phyloP scores from a whole-genome alignment of 1,140 invertebrate genomes.

The Penaeus japonicus region DNA sequence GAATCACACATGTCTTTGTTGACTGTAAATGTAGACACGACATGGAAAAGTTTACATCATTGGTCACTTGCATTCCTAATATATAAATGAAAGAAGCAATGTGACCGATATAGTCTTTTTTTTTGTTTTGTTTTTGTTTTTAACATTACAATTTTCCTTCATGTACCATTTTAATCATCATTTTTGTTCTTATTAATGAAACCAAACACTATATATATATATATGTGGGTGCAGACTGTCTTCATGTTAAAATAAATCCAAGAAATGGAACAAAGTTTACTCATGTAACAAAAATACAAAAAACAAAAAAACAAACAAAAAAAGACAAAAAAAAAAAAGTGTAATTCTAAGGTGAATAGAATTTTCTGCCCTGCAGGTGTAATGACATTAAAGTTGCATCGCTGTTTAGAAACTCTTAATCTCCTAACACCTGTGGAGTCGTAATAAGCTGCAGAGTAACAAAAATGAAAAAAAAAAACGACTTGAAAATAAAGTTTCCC shows the following conservation, averaged over 20 bases:
- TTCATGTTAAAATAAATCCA: conserved; percentile 22
- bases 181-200: conserved; percentile 15
- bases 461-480: conserved; percentile 19
- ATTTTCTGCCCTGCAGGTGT: conserved; percentile 26
- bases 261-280: conserved; percentile 42
- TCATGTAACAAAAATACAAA: conserved; percentile 23
- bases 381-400: conserved; percentile 38
- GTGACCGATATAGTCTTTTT: too few relatives aligned
- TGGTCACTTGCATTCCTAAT: too few relatives aligned
- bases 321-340: too few relatives aligned
- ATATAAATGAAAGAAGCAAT: too few relatives aligned
- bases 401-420: not conserved
- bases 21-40: too few relatives aligned
- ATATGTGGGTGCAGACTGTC: conserved; percentile 24
- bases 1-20: too few relatives aligned
- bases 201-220: conserved; percentile 16
- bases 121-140: not conserved
- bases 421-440: conserved; percentile 42
- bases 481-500: conserved; percentile 42
- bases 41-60: too few relatives aligned
- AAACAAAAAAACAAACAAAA: too few relatives aligned
- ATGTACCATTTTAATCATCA: not conserved
- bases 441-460: conserved; percentile 50
- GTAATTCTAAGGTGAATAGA: conserved; percentile 39
- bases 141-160: not conserved